Conservation (phyloP, 2,113 vertebrate genomes). For the Azemiops feae region DNA sequence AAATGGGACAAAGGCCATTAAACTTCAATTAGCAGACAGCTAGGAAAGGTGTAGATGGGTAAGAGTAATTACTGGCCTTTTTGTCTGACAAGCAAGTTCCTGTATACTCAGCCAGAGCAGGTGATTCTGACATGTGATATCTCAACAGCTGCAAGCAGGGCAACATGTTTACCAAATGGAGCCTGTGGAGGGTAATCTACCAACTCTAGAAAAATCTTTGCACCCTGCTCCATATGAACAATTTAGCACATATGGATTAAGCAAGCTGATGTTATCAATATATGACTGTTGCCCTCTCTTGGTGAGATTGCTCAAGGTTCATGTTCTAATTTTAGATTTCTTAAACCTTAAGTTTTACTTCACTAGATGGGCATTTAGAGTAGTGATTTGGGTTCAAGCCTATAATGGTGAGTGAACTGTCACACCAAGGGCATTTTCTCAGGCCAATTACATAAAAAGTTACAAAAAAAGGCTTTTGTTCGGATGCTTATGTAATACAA, state of each 20-base stretch:
- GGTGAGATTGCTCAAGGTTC: not conserved
- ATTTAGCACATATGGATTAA: not conserved
- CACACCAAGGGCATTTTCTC: not conserved
- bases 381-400: not conserved
- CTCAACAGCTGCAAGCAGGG: slow-evolving; percentile 76
- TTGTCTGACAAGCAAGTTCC: slow-evolving; percentile 70
- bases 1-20: slow-evolving; percentile 51
- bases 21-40: slow-evolving; percentile 68
- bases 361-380: not conserved
- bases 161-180: slow-evolving; percentile 41
- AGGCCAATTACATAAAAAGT: not conserved
- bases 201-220: slow-evolving; percentile 45
- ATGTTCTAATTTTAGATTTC: not conserved
- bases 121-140: slow-evolving; percentile 84
- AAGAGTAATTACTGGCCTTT: slow-evolving; percentile 65
- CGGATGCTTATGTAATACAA: not conserved
- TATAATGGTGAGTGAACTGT: not conserved
- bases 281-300: not conserved
- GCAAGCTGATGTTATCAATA: accelerated
- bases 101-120: slow-evolving; percentile 66
- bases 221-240: slow-evolving; percentile 33
- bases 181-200: slow-evolving; percentile 54
- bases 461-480: not conserved
- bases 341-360: not conserved
- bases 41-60: slow-evolving; percentile 66